A percentile compares a stretch with the other conserved stretches of the same genome.
Conservation (phyloP, 2,797 vertebrate genomes). For the Clarias platycephalus region DNA sequence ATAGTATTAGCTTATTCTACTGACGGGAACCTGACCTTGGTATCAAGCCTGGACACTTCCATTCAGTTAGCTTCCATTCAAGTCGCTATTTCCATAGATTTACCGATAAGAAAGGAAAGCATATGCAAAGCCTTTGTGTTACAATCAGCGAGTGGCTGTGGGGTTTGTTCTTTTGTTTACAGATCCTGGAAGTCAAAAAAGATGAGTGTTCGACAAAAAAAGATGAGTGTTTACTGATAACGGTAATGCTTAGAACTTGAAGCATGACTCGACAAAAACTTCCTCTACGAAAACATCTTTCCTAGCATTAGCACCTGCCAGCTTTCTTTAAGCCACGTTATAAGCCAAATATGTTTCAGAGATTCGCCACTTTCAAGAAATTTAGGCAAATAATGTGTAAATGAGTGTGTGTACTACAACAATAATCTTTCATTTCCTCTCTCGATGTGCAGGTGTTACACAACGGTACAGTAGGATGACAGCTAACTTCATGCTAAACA, state of each 20-base stretch:
- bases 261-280: neutral
- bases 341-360: neutral
- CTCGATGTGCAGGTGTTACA: constrained; percentile 4
- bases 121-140: neutral
- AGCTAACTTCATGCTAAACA: constrained; percentile 10
- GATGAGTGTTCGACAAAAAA: too few relatives aligned
- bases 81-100: constrained; percentile 14
- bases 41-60: neutral
- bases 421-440: neutral
- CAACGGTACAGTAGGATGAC: neutral
- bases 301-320: neutral
- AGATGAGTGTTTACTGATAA: neutral
- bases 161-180: neutral
- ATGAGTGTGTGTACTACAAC: neutral
- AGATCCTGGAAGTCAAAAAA: neutral
- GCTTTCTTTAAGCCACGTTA: neutral
- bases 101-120: neutral
- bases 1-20: neutral
- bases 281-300: neutral
- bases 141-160: neutral
- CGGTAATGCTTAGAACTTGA: too few relatives aligned
- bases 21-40: neutral
- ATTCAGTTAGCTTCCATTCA: neutral
- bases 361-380: constrained; percentile 3
- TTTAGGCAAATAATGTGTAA: constrained; percentile 15